A percentile compares a stretch with the other conserved stretches of the same genome.
Conservation (phyloP, 2,113 vertebrate species). For the Passer montanus region DNA sequence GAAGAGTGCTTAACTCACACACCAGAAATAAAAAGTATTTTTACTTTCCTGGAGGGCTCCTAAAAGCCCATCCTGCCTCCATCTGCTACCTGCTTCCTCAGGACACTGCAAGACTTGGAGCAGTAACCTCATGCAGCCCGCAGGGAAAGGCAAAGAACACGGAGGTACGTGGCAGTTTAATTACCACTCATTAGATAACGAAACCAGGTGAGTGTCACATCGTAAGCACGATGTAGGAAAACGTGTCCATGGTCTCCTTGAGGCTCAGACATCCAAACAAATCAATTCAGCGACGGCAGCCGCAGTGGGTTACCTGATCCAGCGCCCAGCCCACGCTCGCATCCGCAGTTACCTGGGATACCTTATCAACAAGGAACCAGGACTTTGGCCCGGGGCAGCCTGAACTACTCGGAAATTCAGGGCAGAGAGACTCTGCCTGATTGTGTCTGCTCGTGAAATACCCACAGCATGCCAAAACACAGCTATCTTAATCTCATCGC, state of each 20-base stretch:
- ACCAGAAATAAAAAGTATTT: background rate
- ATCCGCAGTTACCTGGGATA: background rate
- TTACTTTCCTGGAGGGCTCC: background rate
- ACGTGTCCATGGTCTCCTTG: background rate
- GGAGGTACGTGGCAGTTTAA: accelerated
- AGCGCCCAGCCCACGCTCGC: background rate
- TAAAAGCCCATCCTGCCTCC: background rate
- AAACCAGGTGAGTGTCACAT: background rate
- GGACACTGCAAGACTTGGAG: background rate
- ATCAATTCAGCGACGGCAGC: background rate
- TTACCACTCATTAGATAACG: background rate
- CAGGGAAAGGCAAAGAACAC: background rate
- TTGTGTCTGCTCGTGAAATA: background rate
- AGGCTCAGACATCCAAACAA: constrained; percentile 12
- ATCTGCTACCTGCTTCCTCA: background rate
- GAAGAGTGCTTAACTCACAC: background rate
- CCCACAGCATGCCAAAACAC: background rate
- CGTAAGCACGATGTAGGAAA: background rate
- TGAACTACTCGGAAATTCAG: background rate
- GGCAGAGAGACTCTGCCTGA: background rate
- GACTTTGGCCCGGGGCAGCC: background rate
- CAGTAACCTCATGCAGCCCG: background rate
- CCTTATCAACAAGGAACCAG: background rate
- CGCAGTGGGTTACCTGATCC: background rate
- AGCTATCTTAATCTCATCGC: background rate